Base-by-base conservation (phyloP, 1,140 invertebrate genomes). In the Drosophila teissieri region DNA sequence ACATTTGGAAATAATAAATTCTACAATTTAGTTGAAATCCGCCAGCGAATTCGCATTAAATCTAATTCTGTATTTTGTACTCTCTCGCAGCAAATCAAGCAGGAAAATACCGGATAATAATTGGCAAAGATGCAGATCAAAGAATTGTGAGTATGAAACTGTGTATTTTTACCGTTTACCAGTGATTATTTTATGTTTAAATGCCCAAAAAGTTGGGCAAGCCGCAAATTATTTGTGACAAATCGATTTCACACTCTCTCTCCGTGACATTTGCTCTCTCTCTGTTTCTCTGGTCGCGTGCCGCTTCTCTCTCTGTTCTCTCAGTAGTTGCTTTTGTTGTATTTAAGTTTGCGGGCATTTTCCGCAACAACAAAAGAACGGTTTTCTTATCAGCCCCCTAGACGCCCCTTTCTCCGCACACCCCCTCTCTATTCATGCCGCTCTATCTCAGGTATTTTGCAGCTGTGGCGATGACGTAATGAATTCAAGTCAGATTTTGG, bases 91-190 rank as follows among this genome's bases (percentile, higher is more conserved):
- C 68, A 52, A 83, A 61, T 74, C 52, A 69, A 42, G 54, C 37
- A 58, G 53, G 27, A 75, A 73, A 73, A 60, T 58, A 52, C 60
- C 48, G 58, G 40, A 48, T 51, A 68, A 67, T 45, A 68, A 49
- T 83, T 79, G 65, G 79, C 57, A 52, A 84, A 84, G 75, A 88
- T 88, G 83, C 83, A 88, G 84, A 88, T 88, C 67, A 88, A 88
- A 56, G 83, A 88, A 83, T 88, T 88, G 83, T 88, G 62, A 88
- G 83, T 88, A 89, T 48, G 17, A 75, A 57, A 48, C 69, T 54
- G 27, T 17, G 0, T 4, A 19, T 11, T 11, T 19, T 19, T 19
- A 2, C 17, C 42, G 4, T 45, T 12, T 5, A 22, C 10, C 10
- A 11, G 17, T 19, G 15, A 19, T 31, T 15, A 49, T 45, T 46